Percentiles rank a stretch among this genome's conserved stretches.
These are phyloP conservation scores for Sinocyclocheilus grahami DNA, from an alignment of 2,113 vertebrate species.

Conservation along the genomic window DNA sequence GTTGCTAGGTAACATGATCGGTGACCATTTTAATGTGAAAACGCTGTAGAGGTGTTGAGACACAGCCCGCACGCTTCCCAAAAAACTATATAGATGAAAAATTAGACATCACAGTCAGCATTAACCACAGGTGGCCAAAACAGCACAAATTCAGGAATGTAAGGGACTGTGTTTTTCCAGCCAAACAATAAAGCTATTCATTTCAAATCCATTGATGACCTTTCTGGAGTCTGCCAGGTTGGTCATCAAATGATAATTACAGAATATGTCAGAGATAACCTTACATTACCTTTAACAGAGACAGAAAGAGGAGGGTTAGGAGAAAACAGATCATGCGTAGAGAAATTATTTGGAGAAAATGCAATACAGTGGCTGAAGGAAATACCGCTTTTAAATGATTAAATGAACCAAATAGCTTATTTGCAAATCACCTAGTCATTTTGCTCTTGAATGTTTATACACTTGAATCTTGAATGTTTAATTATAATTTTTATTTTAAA, in stretches of 20 bases:
- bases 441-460: no score
- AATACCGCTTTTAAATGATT: no score
- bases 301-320: no score
- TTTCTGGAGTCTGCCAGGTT: not conserved
- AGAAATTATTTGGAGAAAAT: not conserved
- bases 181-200: not conserved
- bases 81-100: not conserved
- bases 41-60: not conserved
- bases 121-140: not conserved
- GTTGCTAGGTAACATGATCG: slow-evolving; percentile 27
- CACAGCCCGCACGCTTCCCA: not conserved
- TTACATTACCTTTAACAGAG: not conserved
- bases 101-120: not conserved
- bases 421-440: no score
- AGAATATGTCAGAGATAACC: not conserved
- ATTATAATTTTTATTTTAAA: no score
- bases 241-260: not conserved
- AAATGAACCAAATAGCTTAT: no score
- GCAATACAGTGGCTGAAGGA: not conserved
- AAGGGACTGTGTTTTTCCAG: not conserved
- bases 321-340: not conserved
- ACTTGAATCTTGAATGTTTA: no score
- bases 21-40: slow-evolving; percentile 3
- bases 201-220: not conserved
- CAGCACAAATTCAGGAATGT: not conserved